phyloP scores from a whole-genome alignment of 2,113 vertebrate genomes.

The Cisticola juncidis region DNA sequence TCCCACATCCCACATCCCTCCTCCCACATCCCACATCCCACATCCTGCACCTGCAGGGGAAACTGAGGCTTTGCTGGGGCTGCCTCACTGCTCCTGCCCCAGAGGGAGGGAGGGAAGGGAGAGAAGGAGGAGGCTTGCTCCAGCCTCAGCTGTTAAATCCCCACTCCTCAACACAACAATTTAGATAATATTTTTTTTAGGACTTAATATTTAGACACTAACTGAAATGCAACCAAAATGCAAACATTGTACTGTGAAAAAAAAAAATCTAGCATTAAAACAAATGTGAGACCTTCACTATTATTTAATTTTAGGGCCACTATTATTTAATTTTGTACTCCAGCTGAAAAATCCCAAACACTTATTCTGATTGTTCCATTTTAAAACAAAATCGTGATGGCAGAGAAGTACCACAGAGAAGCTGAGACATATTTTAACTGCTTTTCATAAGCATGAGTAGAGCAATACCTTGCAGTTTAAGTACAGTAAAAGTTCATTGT shows the following conservation, averaged over 20 bases:
- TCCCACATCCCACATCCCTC: not conserved
- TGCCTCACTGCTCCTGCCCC: accelerated
- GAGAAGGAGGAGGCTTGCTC: not conserved
- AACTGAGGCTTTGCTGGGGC: accelerated
- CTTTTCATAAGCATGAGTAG: not conserved
- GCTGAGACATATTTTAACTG: not conserved
- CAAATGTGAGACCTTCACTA: not conserved
- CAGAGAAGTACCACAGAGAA: not conserved
- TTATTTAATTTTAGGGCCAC: not conserved
- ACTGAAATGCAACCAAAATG: not conserved
- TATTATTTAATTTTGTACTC: not conserved
- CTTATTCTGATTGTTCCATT: not conserved
- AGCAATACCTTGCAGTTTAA: not conserved
- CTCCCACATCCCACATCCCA: not conserved
- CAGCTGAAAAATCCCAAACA: not conserved
- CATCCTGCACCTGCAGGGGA: not conserved
- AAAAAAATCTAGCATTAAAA: not conserved
- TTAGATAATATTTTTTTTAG: not conserved
- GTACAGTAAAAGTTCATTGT: not conserved
- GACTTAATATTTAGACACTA: not conserved
- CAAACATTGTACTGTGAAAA: accelerated
- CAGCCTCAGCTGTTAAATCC: not conserved
- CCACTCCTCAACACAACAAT: too few species aligned
- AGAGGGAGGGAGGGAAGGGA: too few species aligned
- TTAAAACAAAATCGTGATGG: not conserved